These are phyloP conservation scores for Ginglymostoma cirratum DNA, from an alignment of 2,113 vertebrate species.

Conservation along the genomic window DNA sequence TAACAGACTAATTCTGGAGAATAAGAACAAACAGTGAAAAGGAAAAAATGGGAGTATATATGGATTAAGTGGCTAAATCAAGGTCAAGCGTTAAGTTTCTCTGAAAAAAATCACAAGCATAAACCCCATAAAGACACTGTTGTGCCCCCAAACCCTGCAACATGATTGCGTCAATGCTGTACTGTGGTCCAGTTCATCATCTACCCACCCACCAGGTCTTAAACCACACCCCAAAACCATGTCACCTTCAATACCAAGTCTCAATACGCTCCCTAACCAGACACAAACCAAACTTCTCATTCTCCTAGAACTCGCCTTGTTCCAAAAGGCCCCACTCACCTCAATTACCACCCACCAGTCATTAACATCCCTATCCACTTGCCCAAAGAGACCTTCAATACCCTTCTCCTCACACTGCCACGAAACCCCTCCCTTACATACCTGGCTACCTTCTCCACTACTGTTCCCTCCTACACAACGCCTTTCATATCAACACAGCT, in stretches of 20 bases:
- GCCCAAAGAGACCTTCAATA: not conserved
- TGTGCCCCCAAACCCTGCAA: too few species aligned
- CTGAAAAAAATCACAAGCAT: not conserved
- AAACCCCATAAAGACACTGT: not conserved
- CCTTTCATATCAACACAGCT: too few species aligned
- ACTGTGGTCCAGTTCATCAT: too few species aligned
- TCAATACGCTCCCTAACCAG: too few species aligned
- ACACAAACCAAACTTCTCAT: too few species aligned
- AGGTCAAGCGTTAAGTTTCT: too few species aligned
- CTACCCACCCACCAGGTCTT: too few species aligned
- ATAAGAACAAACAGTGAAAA: not conserved
- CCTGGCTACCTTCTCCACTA: not conserved
- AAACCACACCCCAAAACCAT: too few species aligned
- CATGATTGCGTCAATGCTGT: too few species aligned
- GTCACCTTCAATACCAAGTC: too few species aligned
- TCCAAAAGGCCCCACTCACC: not conserved
- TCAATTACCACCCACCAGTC: not conserved
- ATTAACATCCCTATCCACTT: not conserved
- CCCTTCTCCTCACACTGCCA: not conserved
- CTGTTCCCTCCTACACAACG: not conserved
- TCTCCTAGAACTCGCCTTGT: too few species aligned
- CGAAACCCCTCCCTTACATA: not conserved
- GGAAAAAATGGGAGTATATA: not conserved
- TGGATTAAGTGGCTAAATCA: too few species aligned
- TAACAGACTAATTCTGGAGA: not conserved